Conservation (phyloP, 2,797 vertebrate species). For the Masticophis lateralis region DNA sequence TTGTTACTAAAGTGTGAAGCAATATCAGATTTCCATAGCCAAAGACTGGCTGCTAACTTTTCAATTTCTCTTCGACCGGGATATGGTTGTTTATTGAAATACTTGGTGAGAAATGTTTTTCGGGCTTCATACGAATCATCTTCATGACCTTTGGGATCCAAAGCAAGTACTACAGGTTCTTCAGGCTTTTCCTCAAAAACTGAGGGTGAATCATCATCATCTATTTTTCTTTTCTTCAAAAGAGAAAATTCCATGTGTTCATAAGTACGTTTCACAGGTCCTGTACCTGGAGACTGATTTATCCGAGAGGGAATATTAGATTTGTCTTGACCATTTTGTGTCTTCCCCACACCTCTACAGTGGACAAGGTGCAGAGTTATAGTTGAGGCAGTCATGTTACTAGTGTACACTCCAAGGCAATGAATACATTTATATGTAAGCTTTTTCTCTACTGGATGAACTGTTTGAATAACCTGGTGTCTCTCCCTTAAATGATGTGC, state of each 20-base stretch:
- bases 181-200: slow-evolving; percentile 85
- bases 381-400: slow-evolving; percentile 98
- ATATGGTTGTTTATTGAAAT: slow-evolving; percentile 91
- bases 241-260: slow-evolving; percentile 81
- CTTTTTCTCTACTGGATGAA: slow-evolving; percentile 97
- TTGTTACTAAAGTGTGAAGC: slow-evolving; percentile 91
- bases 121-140: slow-evolving; percentile 92
- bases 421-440: slow-evolving; percentile 99
- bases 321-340: slow-evolving; percentile 93
- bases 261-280: slow-evolving; percentile 82
- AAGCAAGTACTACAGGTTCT: slow-evolving; percentile 85
- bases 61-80: slow-evolving; percentile 89
- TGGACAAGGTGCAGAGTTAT: slow-evolving; percentile 96
- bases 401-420: slow-evolving; percentile 96
- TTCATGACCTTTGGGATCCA: slow-evolving; percentile 93
- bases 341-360: slow-evolving; percentile 93
- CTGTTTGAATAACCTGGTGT: slow-evolving; percentile 96
- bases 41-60: slow-evolving; percentile 89
- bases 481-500: slow-evolving; percentile 94
- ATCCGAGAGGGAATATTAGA: slow-evolving; percentile 77
- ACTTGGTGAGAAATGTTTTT: slow-evolving; percentile 92
- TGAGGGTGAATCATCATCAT: slow-evolving; percentile 76
- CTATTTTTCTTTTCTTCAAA: slow-evolving; percentile 83
- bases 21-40: slow-evolving; percentile 99
- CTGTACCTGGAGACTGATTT: slow-evolving; percentile 74